Evolutionary conservation across 2,797 vertebrate genomes (phyloP).

Genomic region (Amblyraja radiata): DNA sequence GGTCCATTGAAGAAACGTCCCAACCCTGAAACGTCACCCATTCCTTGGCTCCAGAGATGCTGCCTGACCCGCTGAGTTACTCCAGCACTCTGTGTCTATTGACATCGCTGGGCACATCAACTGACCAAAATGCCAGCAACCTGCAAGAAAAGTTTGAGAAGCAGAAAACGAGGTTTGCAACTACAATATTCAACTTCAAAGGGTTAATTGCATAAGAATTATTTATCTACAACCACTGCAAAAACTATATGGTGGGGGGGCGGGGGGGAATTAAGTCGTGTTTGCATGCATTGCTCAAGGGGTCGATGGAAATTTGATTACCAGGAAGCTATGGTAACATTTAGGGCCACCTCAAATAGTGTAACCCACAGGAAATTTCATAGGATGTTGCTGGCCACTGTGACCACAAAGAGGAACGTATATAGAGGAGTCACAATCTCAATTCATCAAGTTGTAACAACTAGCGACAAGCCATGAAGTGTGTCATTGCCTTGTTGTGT

Average conservation of each 20-base stretch:
- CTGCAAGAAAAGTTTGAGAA: too few relatives aligned
- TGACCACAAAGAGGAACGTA: slow-evolving; percentile 49
- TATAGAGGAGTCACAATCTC: slow-evolving; percentile 43
- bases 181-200: too few relatives aligned
- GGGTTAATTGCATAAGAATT: too few relatives aligned
- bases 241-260: too few relatives aligned
- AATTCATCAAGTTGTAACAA: slow-evolving; percentile 39
- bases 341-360: slow-evolving; percentile 46
- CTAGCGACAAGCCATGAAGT: slow-evolving; percentile 41
- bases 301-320: slow-evolving; percentile 50
- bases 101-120: too few relatives aligned
- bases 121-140: slow-evolving; percentile 50
- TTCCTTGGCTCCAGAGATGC: too few relatives aligned
- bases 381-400: slow-evolving; percentile 42
- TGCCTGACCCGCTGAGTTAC: too few relatives aligned
- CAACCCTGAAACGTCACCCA: too few relatives aligned
- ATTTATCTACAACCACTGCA: neutral
- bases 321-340: slow-evolving; percentile 56
- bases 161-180: too few relatives aligned
- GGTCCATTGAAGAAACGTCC: too few relatives aligned
- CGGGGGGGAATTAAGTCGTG: neutral
- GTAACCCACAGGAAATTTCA: slow-evolving; percentile 50
- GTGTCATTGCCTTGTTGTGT: neutral
- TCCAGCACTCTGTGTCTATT: too few relatives aligned
- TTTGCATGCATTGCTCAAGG: neutral